Base-by-base conservation (phyloP, 2,113 vertebrate genomes). In the Cyprinodon variegatus region DNA sequence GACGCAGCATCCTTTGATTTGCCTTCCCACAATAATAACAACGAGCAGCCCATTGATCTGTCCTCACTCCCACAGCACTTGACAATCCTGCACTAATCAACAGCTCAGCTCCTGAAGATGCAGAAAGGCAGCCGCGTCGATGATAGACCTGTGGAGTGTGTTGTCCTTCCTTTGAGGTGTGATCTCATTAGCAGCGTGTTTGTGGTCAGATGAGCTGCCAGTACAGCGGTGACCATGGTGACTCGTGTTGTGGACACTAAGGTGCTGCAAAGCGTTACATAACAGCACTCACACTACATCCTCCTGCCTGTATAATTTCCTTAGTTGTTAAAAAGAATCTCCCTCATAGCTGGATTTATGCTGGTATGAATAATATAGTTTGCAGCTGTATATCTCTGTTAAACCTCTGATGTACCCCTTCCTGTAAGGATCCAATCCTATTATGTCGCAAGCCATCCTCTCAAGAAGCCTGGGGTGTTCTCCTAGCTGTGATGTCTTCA, bases 181-280 rank as follows among this genome's bases (percentile, higher is more conserved):
- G 4, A 79, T 67, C 82, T 85, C 81, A 85, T 91, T 82, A 85
- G 59, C 71, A 81, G 78, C 83, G 77, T 72, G 71, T 83, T 57
- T 70, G 78, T 71, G 67, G 81, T 88, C 85, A 76, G 77, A 83
- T 62, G 68, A 69, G 41, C 72, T 82, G 68, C 77, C 77, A 66
- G 82, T 60, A 53, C 65, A 65, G 73, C 77, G 61, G 86, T 87
- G 83, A 82, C 85, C 76, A 84, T 85, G 79, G 88, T 10, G 68
- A 85, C 82, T 78, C 74, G 73, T 65, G 74, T 65, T 61, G 38
- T 39, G 62, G 72, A 89, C 78, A 78, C 61, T 61, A 76, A 75
- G 78, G 57, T 75, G 79, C 62, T 59, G 63, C 66, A 59, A 40
- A 76, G 45, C 37, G 61, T 86, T 84, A 72, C 68, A 83, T 79